Evolutionary conservation across 2,797 vertebrate species (phyloP).

Genomic region (Galagoides demidoff): DNA sequence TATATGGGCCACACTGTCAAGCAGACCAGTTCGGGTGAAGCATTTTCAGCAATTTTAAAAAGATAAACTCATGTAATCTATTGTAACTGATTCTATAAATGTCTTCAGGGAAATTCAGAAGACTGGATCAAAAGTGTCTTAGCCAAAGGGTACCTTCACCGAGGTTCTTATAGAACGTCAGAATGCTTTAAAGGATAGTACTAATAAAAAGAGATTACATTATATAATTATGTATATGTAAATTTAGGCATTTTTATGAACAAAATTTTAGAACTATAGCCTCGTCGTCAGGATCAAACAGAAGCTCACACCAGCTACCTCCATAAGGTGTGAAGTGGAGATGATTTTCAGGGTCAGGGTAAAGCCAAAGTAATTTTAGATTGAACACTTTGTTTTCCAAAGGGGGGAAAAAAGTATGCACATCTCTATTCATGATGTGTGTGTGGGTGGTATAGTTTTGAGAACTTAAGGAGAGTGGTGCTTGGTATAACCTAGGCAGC

Average conservation of each 20-base stretch:
- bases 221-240: background rate
- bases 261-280: constrained; percentile 39
- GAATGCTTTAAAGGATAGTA: constrained; percentile 9
- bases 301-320: background rate
- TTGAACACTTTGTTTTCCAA: constrained; percentile 69
- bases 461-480: constrained; percentile 69
- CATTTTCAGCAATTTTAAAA: constrained; percentile 45
- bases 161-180: background rate
- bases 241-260: constrained; percentile 14
- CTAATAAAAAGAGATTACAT: background rate
- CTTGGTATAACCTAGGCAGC: constrained; percentile 78
- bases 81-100: constrained; percentile 5
- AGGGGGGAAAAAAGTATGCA: constrained; percentile 17
- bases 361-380: constrained; percentile 73
- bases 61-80: constrained; percentile 36
- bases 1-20: background rate
- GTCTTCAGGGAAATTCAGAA: constrained; percentile 37
- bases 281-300: background rate
- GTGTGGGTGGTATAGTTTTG: constrained; percentile 74
- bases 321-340: constrained; percentile 17
- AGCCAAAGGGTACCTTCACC: background rate
- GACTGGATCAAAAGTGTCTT: background rate
- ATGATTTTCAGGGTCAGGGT: constrained; percentile 52
- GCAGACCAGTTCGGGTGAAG: background rate
- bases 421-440: constrained; percentile 72